Evolutionary conservation across 1,140 invertebrate genomes (phyloP).

Genomic region (Centruroides sculpturatus): DNA sequence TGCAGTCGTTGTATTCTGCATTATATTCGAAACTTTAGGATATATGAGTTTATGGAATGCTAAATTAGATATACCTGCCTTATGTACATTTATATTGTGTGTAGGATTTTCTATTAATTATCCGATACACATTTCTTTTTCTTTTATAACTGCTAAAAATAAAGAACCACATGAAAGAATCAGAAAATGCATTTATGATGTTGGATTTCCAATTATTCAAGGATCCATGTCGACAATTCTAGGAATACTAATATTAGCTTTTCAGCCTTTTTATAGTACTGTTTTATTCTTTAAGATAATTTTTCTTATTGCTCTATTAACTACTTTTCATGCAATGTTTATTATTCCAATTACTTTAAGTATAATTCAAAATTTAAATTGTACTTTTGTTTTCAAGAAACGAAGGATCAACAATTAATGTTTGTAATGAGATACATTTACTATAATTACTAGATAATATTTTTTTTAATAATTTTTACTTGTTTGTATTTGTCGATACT

Average conservation of each 20-base stretch:
- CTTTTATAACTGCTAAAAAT: conserved; percentile 22
- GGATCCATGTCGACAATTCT: not conserved
- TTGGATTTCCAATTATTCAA: not conserved
- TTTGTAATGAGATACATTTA: too few species aligned
- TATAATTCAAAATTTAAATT: too few species aligned
- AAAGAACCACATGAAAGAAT: conserved; percentile 1
- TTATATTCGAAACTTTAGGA: conserved; percentile 86
- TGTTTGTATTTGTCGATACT: too few species aligned
- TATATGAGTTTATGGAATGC: conserved; percentile 93
- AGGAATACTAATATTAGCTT: not conserved
- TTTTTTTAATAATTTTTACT: too few species aligned
- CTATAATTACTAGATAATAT: too few species aligned
- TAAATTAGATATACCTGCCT: conserved; percentile 88
- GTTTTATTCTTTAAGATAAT: not conserved
- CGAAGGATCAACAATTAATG: too few species aligned
- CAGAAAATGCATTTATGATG: not conserved
- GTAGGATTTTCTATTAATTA: conserved; percentile 96
- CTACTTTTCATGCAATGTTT: too few species aligned
- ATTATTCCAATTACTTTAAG: too few species aligned
- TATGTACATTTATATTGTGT: conserved; percentile 97
- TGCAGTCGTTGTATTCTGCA: conserved; percentile 84
- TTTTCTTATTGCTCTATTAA: not conserved
- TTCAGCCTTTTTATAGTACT: conserved; percentile 26
- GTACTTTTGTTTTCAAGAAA: too few species aligned
- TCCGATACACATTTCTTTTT: conserved; percentile 91